Percentiles rank a stretch among this genome's conserved stretches.
Evolutionary conservation across 2,113 vertebrate genomes (phyloP).

Genomic region (Montifringilla adamsi): DNA sequence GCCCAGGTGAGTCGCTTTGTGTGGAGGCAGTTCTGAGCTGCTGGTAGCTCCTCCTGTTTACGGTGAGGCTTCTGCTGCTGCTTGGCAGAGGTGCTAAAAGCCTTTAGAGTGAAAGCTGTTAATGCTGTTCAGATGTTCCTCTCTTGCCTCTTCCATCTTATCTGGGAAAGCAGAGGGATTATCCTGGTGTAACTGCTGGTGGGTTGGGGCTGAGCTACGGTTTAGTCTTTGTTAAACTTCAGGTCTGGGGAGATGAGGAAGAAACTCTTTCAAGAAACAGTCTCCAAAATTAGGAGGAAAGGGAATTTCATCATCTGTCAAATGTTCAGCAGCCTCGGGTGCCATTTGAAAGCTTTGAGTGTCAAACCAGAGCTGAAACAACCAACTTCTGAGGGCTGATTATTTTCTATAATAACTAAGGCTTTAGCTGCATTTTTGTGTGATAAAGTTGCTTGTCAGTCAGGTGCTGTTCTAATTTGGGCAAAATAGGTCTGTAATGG

Average conservation of each 20-base stretch:
- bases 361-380: not conserved
- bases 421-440: not conserved
- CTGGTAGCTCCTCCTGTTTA: not conserved
- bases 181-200: not conserved
- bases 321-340: not conserved
- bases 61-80: not conserved
- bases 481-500: not conserved
- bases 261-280: not conserved
- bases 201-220: fast-evolving
- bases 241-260: not conserved
- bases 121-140: not conserved
- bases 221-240: not conserved
- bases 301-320: not conserved
- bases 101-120: not conserved
- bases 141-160: not conserved
- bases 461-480: not conserved
- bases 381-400: not conserved
- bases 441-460: not conserved
- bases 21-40: not conserved
- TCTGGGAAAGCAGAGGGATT: not conserved
- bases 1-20: slow-evolving; percentile 78
- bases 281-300: not conserved
- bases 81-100: not conserved
- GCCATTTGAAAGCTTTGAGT: not conserved
- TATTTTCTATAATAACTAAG: not conserved